Evolutionary conservation across 2,797 vertebrate species (phyloP).

Genomic region (Typhlichthys eigenmanni): DNA sequence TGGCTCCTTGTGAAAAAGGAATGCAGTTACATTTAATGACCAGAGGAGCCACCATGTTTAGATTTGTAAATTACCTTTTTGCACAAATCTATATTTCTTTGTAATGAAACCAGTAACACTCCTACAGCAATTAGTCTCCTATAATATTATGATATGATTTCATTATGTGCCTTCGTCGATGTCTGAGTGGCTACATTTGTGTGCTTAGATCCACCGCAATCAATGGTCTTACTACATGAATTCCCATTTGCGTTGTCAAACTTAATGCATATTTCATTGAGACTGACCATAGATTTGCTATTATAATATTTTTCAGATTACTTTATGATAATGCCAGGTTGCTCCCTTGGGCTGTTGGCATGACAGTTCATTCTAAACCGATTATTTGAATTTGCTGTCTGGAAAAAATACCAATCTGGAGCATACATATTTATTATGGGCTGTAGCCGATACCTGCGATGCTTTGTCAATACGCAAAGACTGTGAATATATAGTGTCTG

Average conservation of each 20-base stretch:
- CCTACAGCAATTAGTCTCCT: neutral
- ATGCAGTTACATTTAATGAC: too few species aligned
- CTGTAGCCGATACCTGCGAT: conserved; percentile 60
- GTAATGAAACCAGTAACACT: too few species aligned
- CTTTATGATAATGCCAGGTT: conserved; percentile 55
- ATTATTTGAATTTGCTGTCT: conserved; percentile 53
- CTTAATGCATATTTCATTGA: conserved; percentile 49
- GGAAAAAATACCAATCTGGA: conserved; percentile 46
- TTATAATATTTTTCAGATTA: conserved; percentile 59
- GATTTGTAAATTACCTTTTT: too few species aligned
- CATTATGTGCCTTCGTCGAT: conserved; percentile 3
- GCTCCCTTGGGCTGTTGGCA: conserved; percentile 38
- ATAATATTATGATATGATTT: conserved; percentile 9
- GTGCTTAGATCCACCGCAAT: conserved; percentile 16
- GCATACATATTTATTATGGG: conserved; percentile 73
- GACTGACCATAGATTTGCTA: conserved; percentile 45
- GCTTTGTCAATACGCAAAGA: conserved; percentile 71
- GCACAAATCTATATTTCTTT: too few species aligned
- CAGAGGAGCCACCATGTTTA: too few species aligned
- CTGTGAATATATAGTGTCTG: conserved; percentile 75
- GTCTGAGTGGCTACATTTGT: conserved; percentile 3
- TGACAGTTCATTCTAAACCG: conserved; percentile 45
- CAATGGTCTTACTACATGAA: conserved; percentile 33
- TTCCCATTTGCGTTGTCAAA: conserved; percentile 39
- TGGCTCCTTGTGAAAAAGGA: neutral